Evolutionary conservation across 2,797 vertebrate species (phyloP), one percentile per base, ranked within the genome.

Genomic region (Centroberyx gerrardi): DNA sequence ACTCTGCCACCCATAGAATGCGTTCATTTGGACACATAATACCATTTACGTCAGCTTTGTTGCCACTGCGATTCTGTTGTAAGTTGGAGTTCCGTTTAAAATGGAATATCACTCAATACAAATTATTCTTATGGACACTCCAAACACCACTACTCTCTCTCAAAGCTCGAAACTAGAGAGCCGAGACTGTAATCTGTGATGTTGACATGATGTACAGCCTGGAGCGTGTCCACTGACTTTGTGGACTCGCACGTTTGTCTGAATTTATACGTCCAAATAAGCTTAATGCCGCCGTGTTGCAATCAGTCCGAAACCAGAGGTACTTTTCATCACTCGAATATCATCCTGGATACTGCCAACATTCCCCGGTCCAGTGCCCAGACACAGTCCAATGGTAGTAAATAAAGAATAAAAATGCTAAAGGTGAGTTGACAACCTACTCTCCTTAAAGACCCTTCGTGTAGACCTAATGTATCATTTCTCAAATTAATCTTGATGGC

Each of bases 161-260:
- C 68, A 44, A 61, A 61, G 62, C 64, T 68, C 42, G 69, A 28
- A 42, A 76, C 70, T 53, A 18, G 73, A 36, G 76, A 13, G 15
- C 69, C 74, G 48, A 29, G 58, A 77, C 72, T 81, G 66, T 85
- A 88, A 89, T 88, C 78, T 82, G 71, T 75, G 82, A 55, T 85
- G 85, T 87, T 87, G 86, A 78, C 80, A 85, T 88, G 89, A 90
- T 87, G 73, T 84, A 85, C 81, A 81, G 84, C 84, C 79, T 74
- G 63, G 71, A 78, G 74, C 60, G 22, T 62, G 67, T 80, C 28
- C 58, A 70, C 84, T 85, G 89, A 83, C 78, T 88, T 75, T 85
- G 83, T 86, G 79, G 67, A 86, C 82, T 87, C 69, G 68, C 72
- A 86, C 78, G 76, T 80, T 88, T 74, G 70, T 79, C 82, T 84